Conservation (phyloP, 1,140 invertebrate species). For the roundworm (Caenorhabditis elegans) region DNA sequence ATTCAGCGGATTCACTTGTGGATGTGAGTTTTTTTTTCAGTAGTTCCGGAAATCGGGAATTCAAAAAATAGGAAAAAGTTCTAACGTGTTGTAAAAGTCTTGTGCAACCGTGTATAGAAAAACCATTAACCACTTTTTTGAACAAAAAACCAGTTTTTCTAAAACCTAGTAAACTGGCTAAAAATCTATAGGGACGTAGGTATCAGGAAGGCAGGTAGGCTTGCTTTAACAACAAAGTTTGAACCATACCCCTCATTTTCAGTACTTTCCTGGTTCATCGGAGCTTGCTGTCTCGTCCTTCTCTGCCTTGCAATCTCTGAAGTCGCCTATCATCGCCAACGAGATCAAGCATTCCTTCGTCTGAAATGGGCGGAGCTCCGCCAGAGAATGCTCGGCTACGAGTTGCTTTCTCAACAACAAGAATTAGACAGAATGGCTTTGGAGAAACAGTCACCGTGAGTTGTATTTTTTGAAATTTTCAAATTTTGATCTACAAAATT, state of each 20-base stretch:
- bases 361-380: constrained; percentile 55
- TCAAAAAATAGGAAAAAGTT: too few species aligned
- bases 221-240: too few species aligned
- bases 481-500: too few species aligned
- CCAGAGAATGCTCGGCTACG: constrained; percentile 40
- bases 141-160: too few species aligned
- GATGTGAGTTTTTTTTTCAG: neutral
- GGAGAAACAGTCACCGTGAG: constrained; percentile 14
- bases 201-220: too few species aligned
- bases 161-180: too few species aligned
- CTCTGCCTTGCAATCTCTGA: constrained; percentile 60
- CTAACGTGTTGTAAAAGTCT: too few species aligned
- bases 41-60: neutral
- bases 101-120: too few species aligned
- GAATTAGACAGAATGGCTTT: constrained; percentile 7
- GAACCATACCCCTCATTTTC: too few species aligned
- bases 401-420: constrained; percentile 33
- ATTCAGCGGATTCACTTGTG: constrained; percentile 1
- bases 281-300: constrained; percentile 59
- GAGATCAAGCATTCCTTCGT: constrained; percentile 64
- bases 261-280: constrained; percentile 60
- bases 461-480: neutral
- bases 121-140: too few species aligned
- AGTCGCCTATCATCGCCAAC: constrained; percentile 63
- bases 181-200: too few species aligned